Evolutionary conservation across 2,888 invertebrate species (phyloP).

Genomic region (Netelia virgata): DNA sequence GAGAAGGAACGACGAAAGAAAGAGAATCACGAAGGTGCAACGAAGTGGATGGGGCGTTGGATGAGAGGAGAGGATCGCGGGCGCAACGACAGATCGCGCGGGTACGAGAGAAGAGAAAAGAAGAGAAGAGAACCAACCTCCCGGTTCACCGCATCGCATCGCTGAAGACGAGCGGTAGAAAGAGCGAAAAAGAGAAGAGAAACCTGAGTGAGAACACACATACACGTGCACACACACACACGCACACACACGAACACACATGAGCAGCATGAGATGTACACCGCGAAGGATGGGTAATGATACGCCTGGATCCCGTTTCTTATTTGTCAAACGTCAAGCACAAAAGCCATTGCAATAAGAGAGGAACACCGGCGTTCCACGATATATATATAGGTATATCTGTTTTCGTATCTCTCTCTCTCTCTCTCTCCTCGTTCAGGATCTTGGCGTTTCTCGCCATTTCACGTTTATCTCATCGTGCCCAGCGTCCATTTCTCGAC

Average conservation of each 20-base stretch:
- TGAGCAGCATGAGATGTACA: slow-evolving; percentile 67
- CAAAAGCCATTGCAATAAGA: slow-evolving; percentile 78
- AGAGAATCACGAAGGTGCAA: slow-evolving; percentile 58
- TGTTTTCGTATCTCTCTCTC: too few species aligned
- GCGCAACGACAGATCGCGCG: slow-evolving; percentile 1
- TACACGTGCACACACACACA: slow-evolving; percentile 69
- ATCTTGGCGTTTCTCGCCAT: slow-evolving; percentile 1
- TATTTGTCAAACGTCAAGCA: slow-evolving; percentile 85
- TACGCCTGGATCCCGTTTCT: slow-evolving; percentile 84
- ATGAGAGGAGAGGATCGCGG: slow-evolving; percentile 19
- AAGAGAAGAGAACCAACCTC: slow-evolving; percentile 45
- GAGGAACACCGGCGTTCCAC: slow-evolving; percentile 71
- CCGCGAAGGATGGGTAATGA: slow-evolving; percentile 84
- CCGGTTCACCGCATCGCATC: slow-evolving; percentile 61
- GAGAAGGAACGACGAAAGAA: slow-evolving; percentile 35
- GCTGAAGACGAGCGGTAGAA: slow-evolving; percentile 45
- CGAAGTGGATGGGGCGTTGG: slow-evolving; percentile 49
- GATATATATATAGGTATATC: slow-evolving; percentile 42
- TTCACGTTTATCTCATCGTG: slow-evolving; percentile 42
- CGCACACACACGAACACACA: slow-evolving; percentile 73
- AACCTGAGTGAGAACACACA: slow-evolving; percentile 49
- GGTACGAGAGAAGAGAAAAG: slow-evolving; percentile 19
- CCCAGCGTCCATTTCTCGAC: slow-evolving; percentile 42
- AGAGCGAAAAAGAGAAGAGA: slow-evolving; percentile 38
- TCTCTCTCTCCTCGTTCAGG: not conserved